These are phyloP conservation scores for Mesorhabditis belari DNA, from an alignment of 2,888 invertebrate species.

Conservation along the genomic window DNA sequence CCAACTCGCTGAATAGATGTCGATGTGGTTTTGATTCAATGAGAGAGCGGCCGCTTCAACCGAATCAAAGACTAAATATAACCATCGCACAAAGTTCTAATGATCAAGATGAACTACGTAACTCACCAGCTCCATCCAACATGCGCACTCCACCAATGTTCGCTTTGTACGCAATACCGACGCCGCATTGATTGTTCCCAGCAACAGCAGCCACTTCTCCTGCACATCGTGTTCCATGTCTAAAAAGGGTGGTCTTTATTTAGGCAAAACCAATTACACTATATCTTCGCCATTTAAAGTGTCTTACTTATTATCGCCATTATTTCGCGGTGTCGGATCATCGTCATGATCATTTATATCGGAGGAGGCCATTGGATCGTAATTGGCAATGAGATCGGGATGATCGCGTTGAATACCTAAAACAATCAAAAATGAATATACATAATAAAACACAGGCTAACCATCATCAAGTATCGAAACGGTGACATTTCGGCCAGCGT, in stretches of 20 bases:
- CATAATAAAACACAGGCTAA: too few species aligned
- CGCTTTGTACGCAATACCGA: slow-evolving; percentile 89
- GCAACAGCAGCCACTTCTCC: slow-evolving; percentile 98
- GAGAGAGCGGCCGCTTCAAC: slow-evolving; percentile 81
- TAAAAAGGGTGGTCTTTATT: slow-evolving; percentile 30
- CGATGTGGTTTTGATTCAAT: slow-evolving; percentile 82
- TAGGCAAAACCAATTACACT: background rate
- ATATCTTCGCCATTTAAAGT: background rate
- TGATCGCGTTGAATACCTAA: slow-evolving; percentile 63
- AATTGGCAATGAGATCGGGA: slow-evolving; percentile 60
- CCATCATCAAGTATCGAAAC: slow-evolving; percentile 96
- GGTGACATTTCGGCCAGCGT: slow-evolving; percentile 90
- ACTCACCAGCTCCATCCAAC: slow-evolving; percentile 93
- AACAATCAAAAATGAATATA: too few species aligned
- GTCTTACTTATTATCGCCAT: slow-evolving; percentile 85
- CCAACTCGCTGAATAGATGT: slow-evolving; percentile 94
- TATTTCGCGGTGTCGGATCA: slow-evolving; percentile 95
- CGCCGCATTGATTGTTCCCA: slow-evolving; percentile 91
- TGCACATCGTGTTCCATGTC: slow-evolving; percentile 92
- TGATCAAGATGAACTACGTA: slow-evolving; percentile 67
- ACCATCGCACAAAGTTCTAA: too few species aligned
- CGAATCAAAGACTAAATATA: slow-evolving; percentile 33
- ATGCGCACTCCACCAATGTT: slow-evolving; percentile 66
- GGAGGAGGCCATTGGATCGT: slow-evolving; percentile 88
- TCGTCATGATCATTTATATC: slow-evolving; percentile 95